Evolutionary conservation across 2,797 vertebrate genomes (phyloP).

Genomic region (Luscinia megarhynchos): DNA sequence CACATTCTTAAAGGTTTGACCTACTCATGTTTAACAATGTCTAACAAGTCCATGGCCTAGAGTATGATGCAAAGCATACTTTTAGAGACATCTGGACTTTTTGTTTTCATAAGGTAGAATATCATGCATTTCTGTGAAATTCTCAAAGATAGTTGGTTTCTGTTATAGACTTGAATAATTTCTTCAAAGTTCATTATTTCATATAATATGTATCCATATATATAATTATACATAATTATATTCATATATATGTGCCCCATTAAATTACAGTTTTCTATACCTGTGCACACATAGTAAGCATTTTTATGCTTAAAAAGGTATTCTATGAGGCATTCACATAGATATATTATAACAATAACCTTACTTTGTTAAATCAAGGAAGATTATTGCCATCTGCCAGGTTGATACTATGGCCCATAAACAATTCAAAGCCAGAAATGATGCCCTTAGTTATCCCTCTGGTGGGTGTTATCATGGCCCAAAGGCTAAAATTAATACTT

Average conservation of each 20-base stretch:
- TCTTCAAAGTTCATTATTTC: neutral
- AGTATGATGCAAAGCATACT: neutral
- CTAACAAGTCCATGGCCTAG: neutral
- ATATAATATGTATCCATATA: neutral
- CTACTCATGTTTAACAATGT: neutral
- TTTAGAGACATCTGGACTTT: neutral
- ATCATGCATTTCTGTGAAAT: neutral
- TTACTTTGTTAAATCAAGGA: neutral
- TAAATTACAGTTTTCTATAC: neutral
- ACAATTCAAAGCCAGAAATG: neutral
- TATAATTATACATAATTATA: neutral
- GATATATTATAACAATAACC: neutral
- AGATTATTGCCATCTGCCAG: neutral
- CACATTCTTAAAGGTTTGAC: neutral
- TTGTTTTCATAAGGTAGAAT: neutral
- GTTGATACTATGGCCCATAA: neutral
- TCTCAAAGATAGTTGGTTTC: neutral
- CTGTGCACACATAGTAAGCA: neutral
- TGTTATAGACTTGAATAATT: neutral
- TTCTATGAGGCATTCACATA: neutral
- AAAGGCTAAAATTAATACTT: neutral
- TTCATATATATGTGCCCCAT: neutral
- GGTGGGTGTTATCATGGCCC: neutral
- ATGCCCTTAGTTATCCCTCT: neutral
- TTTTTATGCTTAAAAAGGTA: neutral